These are phyloP conservation scores for Rhogogaster chlorosoma DNA, from an alignment of 2,888 invertebrate species.

Conservation along the genomic window DNA sequence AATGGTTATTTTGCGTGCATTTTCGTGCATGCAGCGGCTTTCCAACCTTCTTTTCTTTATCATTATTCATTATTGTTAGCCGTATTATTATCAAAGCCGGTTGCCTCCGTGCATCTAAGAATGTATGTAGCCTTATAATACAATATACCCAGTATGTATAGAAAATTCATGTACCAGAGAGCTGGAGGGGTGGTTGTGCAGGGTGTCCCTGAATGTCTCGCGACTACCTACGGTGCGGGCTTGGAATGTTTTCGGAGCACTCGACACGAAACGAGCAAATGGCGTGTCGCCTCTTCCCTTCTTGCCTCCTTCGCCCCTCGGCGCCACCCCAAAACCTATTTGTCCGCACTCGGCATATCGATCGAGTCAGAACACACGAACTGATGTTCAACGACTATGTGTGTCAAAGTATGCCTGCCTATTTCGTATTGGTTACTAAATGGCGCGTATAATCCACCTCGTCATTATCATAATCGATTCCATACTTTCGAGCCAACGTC, in stretches of 20 bases:
- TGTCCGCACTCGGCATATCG: constrained; percentile 41
- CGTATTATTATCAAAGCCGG: background rate
- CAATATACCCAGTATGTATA: background rate
- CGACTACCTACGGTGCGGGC: constrained; percentile 19
- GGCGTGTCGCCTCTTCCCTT: constrained; percentile 31
- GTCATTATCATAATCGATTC: constrained; percentile 42
- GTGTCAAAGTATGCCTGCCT: background rate
- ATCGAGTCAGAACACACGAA: constrained; percentile 1
- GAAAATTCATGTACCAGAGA: background rate
- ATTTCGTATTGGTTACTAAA: constrained; percentile 12
- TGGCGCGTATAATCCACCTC: constrained; percentile 32
- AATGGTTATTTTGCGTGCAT: constrained; percentile 7
- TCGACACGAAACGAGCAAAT: constrained; percentile 43
- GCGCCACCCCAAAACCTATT: constrained; percentile 39
- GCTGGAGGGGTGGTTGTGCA: background rate
- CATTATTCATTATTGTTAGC: background rate
- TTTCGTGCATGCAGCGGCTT: background rate
- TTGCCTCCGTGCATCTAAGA: background rate
- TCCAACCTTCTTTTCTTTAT: background rate
- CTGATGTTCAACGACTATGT: background rate
- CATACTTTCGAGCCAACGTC: background rate
- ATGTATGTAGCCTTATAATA: background rate
- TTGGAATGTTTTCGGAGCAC: constrained; percentile 33
- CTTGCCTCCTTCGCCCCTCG: constrained; percentile 3
- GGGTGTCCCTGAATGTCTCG: constrained; percentile 37